Percentiles rank a stretch among this genome's conserved stretches.
phyloP scores from a whole-genome alignment of 2,888 invertebrate genomes.

The Scelioninae gen. 2 region DNA sequence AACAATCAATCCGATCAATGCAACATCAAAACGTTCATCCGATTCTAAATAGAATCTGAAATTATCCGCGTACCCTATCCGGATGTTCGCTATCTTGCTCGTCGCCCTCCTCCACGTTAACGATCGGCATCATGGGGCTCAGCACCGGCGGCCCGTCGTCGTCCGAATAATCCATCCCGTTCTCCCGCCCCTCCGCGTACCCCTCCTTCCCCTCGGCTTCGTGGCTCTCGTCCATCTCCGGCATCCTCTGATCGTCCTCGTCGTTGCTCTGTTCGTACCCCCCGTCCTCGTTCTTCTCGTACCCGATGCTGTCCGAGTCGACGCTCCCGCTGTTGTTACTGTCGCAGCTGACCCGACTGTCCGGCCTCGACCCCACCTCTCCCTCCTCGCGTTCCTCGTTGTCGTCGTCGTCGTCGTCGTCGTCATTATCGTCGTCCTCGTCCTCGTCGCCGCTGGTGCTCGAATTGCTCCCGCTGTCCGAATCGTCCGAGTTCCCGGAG shows the following conservation, averaged over 20 bases:
- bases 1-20: too few relatives aligned
- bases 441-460: conserved; percentile 62
- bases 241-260: conserved; percentile 43
- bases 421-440: conserved; percentile 61
- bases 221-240: conserved; percentile 40
- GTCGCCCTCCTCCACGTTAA: conserved; percentile 58
- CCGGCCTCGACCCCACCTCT: conserved; percentile 35
- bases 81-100: conserved; percentile 42
- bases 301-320: conserved; percentile 59
- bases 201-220: conserved; percentile 6
- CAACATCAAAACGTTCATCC: too few relatives aligned
- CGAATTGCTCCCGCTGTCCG: conserved; percentile 59
- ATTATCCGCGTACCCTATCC: too few relatives aligned
- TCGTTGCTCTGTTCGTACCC: conserved; percentile 44
- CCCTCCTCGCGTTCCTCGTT: conserved; percentile 53
- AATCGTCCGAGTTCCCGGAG: conserved; percentile 61
- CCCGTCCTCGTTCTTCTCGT: conserved; percentile 37
- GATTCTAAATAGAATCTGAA: too few relatives aligned
- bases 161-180: conserved; percentile 65
- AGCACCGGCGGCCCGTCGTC: conserved; percentile 72
- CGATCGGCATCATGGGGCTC: conserved; percentile 72
- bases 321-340: conserved; percentile 66
- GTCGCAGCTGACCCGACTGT: conserved; percentile 59
- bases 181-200: conserved; percentile 43
- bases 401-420: conserved; percentile 57